These are phyloP conservation scores for Polia nebulosa DNA, from an alignment of 2,888 invertebrate species.

Conservation along the genomic window DNA sequence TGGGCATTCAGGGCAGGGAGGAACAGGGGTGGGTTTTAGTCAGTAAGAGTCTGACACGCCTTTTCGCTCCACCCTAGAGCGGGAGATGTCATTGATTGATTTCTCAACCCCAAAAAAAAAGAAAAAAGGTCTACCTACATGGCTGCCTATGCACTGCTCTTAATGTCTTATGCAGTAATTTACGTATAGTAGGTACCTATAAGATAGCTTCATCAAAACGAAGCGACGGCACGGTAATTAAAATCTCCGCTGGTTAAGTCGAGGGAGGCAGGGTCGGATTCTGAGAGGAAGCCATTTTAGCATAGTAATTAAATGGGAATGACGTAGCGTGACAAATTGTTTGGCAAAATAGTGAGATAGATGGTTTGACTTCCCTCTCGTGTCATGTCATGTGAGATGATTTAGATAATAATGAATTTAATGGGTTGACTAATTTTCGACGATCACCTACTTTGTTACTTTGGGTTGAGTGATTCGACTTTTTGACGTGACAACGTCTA, in stretches of 20 bases:
- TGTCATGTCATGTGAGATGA: slow-evolving; percentile 11
- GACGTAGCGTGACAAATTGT: not conserved
- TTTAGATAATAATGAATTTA: too few species aligned
- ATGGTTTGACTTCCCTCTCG: not conserved
- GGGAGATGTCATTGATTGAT: too few species aligned
- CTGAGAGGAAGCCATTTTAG: not conserved
- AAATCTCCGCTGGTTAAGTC: slow-evolving; percentile 61
- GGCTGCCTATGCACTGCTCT: not conserved
- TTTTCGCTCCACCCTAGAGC: too few species aligned
- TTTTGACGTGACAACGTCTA: too few species aligned
- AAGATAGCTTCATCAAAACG: slow-evolving; percentile 58
- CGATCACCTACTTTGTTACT: too few species aligned
- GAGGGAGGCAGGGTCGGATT: slow-evolving; percentile 50
- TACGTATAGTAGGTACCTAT: slow-evolving; percentile 27
- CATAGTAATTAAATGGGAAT: slow-evolving; percentile 11
- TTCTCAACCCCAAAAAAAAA: too few species aligned
- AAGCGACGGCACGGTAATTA: slow-evolving; percentile 61
- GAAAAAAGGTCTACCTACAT: slow-evolving; percentile 12
- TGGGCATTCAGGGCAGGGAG: too few species aligned
- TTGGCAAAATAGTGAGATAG: not conserved
- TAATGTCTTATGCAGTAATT: slow-evolving; percentile 29
- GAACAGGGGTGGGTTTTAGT: too few species aligned
- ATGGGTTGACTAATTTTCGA: not conserved
- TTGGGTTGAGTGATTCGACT: too few species aligned
- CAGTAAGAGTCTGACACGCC: too few species aligned